Evolutionary conservation across 1,140 invertebrate genomes (phyloP).

Genomic region (Diprion similis): DNA sequence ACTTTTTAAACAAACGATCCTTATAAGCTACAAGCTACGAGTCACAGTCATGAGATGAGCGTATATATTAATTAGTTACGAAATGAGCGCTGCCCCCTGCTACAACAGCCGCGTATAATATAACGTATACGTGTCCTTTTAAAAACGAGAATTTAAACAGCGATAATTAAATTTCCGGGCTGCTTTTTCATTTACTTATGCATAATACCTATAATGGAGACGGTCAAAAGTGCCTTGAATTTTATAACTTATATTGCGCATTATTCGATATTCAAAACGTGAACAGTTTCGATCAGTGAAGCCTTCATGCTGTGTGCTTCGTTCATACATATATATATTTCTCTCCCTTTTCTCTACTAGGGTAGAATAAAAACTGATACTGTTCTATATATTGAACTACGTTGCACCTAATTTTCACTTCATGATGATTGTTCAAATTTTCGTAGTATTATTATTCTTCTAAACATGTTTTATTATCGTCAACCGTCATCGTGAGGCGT

Average conservation of each 20-base stretch:
- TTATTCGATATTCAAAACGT: background rate
- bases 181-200: background rate
- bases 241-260: background rate
- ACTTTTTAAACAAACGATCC: background rate
- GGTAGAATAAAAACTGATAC: background rate
- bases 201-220: background rate
- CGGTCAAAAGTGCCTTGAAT: background rate
- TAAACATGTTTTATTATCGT: too few relatives aligned
- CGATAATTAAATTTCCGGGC: background rate
- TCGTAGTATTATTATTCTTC: too few relatives aligned
- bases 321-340: background rate
- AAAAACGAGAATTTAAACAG: background rate
- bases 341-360: too few relatives aligned
- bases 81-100: background rate
- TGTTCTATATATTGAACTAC: background rate
- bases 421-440: too few relatives aligned
- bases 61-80: slow-evolving; percentile 22
- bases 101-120: background rate
- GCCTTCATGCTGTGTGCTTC: background rate
- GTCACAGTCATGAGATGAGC: slow-evolving; percentile 51
- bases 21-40: slow-evolving; percentile 35
- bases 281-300: too few relatives aligned
- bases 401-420: too few relatives aligned
- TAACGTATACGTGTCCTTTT: background rate
- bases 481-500: too few relatives aligned